These are phyloP conservation scores for Andrena bucephala DNA, from an alignment of 2,888 invertebrate genomes.

Conservation along the genomic window DNA sequence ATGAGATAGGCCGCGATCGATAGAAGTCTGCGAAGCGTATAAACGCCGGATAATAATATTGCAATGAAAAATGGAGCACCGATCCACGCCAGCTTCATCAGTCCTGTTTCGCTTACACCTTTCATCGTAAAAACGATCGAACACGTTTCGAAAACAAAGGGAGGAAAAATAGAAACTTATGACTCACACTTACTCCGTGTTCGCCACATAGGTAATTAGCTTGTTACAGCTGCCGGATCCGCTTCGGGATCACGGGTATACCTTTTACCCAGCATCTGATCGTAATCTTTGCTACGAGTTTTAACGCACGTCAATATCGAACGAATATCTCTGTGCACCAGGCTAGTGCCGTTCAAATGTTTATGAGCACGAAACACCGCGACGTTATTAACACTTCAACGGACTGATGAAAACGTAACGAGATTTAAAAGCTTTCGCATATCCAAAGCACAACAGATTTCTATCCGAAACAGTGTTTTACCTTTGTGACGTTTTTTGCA, in stretches of 20 bases:
- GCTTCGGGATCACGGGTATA: background rate
- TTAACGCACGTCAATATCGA: background rate
- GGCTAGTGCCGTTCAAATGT: background rate
- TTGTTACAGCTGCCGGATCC: background rate
- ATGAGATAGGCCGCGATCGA: background rate
- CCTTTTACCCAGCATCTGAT: background rate
- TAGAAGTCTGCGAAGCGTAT: background rate
- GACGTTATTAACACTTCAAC: background rate
- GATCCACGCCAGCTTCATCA: background rate
- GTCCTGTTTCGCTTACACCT: background rate
- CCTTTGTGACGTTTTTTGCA: background rate
- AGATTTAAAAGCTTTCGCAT: background rate
- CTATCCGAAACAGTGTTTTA: background rate
- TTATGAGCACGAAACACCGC: background rate
- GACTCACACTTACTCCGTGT: constrained; percentile 2
- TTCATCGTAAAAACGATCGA: background rate
- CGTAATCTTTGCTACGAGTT: background rate
- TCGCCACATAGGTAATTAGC: background rate
- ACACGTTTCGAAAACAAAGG: background rate
- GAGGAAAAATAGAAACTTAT: background rate
- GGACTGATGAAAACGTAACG: background rate
- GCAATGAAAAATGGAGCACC: constrained; percentile 13
- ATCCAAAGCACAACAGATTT: background rate
- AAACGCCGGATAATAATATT: background rate
- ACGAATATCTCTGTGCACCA: background rate